Evolutionary conservation across 2,797 vertebrate species (phyloP).

Genomic region (Petrocephalus schoutedeni): DNA sequence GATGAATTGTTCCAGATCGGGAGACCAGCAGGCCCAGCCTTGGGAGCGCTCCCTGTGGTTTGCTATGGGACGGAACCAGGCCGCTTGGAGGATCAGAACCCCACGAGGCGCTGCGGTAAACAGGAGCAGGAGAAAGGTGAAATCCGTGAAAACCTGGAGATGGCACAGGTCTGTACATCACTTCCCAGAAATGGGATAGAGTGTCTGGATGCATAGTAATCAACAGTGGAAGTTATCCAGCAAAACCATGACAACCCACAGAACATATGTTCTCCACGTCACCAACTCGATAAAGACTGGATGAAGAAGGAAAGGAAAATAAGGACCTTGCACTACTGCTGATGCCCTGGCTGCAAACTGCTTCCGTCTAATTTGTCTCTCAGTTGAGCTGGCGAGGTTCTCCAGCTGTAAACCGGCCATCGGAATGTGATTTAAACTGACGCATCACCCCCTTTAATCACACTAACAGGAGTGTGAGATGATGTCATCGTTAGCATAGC

Average conservation of each 20-base stretch:
- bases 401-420: not conserved
- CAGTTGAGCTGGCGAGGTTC: not conserved
- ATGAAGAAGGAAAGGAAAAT: not conserved
- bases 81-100: not conserved
- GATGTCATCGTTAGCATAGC: not conserved
- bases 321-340: not conserved
- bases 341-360: not conserved
- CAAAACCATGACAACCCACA: not conserved
- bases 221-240: not conserved
- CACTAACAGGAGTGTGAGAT: slow-evolving; percentile 6
- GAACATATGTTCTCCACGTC: not conserved
- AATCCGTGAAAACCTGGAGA: not conserved
- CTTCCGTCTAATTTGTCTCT: not conserved
- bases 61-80: not conserved
- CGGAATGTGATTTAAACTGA: not conserved
- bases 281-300: not conserved
- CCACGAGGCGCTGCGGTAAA: not conserved
- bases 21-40: not conserved
- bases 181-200: not conserved
- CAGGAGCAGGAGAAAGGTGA: not conserved
- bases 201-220: not conserved
- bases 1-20: not conserved
- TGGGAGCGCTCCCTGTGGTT: not conserved
- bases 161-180: not conserved
- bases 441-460: not conserved